phyloP scores from a whole-genome alignment of 2,797 vertebrate species.

The Enteromius trimaculatus region DNA sequence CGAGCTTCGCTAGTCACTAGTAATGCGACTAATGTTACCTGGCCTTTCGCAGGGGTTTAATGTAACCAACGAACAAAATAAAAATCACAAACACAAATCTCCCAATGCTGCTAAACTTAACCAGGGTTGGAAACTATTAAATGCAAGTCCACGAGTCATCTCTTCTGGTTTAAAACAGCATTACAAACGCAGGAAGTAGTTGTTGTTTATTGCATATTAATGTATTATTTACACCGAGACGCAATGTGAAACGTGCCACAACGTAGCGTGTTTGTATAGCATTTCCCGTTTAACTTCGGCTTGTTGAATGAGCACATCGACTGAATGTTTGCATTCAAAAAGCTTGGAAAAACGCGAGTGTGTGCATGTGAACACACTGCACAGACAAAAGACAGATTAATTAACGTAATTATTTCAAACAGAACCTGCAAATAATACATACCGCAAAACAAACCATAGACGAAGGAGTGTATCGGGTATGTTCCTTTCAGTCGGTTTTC shows the following conservation, averaged over 20 bases:
- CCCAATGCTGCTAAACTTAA: not conserved
- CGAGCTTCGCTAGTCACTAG: not conserved
- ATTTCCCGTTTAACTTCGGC: not conserved
- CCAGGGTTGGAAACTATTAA: not conserved
- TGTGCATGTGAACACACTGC: conserved; percentile 42
- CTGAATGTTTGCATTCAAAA: conserved; percentile 19
- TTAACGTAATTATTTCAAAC: not conserved
- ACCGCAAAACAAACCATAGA: conserved; percentile 30
- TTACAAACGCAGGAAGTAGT: conserved; percentile 51
- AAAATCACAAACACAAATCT: conserved; percentile 3
- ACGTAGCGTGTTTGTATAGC: not conserved
- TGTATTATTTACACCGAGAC: conserved; percentile 40
- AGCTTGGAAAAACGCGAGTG: conserved; percentile 23
- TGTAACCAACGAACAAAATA: not conserved
- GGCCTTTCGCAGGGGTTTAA: not conserved
- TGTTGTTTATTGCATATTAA: conserved; percentile 46
- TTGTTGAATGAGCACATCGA: not conserved
- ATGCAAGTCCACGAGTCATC: not conserved
- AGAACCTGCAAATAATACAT: conserved; percentile 62
- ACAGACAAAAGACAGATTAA: conserved; percentile 32
- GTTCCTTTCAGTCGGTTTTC: conserved; percentile 51
- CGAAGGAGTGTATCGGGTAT: conserved; percentile 13
- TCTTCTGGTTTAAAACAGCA: not conserved
- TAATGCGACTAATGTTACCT: not conserved
- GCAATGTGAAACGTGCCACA: not conserved